These are phyloP conservation scores for Aurelia sp. DNA, from an alignment of 30 jellyfish, hydroid and myxozoan species.

Conservation along the genomic window DNA sequence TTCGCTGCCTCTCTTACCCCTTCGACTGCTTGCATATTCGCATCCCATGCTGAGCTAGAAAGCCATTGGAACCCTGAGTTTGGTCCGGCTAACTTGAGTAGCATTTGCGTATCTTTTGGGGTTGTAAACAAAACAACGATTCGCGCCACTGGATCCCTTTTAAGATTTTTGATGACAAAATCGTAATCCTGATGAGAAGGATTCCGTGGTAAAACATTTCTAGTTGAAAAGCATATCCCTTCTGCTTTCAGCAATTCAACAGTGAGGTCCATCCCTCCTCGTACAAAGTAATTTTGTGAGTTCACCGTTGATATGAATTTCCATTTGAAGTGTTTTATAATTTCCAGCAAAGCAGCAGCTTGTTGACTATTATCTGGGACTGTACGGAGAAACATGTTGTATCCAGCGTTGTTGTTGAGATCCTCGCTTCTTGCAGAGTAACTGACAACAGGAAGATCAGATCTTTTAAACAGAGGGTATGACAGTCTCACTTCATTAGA, in stretches of 20 bases:
- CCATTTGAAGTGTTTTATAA: conserved; percentile 60
- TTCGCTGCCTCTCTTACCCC: conserved; percentile 24
- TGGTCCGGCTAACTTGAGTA: conserved; percentile 36
- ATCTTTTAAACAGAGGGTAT: conserved; percentile 34
- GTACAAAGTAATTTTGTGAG: conserved; percentile 67
- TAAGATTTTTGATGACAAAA: conserved; percentile 10
- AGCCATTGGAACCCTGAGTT: conserved; percentile 14
- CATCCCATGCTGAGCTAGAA: conserved; percentile 34
- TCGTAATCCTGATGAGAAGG: conserved; percentile 45
- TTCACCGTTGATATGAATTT: conserved; percentile 53
- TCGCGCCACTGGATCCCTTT: conserved; percentile 27
- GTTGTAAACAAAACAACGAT: conserved; percentile 48
- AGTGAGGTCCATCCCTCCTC: conserved; percentile 34
- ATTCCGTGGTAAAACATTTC: conserved; percentile 21
- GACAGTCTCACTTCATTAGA: conserved; percentile 62
- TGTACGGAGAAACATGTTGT: conserved; percentile 66
- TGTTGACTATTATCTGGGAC: conserved; percentile 66
- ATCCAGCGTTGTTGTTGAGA: conserved; percentile 33
- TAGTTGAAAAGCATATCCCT: conserved; percentile 55
- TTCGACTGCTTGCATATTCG: conserved; percentile 16
- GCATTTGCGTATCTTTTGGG: conserved; percentile 35
- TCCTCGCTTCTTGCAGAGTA: conserved; percentile 71
- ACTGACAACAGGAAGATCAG: conserved; percentile 37
- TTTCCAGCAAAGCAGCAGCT: conserved; percentile 31
- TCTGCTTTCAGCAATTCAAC: neutral